Conservation (phyloP, 2,888 invertebrate genomes). For the Diaphora mendica region DNA sequence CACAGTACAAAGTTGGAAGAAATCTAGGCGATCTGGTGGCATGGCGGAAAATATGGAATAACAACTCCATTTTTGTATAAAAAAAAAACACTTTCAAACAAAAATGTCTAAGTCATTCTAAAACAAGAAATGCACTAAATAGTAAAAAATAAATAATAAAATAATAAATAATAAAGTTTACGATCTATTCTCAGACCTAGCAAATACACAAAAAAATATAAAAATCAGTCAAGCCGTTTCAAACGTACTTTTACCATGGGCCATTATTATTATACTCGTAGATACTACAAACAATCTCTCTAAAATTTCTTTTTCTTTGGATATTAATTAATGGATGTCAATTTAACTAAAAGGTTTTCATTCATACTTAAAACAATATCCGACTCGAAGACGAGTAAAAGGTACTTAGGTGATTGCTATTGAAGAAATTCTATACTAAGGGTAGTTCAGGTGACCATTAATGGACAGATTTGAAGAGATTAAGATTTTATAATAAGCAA, state of each 20-base stretch:
- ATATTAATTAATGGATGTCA: background rate
- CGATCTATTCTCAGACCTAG: no score
- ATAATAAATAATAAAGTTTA: no score
- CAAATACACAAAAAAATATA: no score
- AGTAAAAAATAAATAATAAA: no score
- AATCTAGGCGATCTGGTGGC: no score
- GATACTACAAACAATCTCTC: no score
- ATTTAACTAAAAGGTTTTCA: background rate
- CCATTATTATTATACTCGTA: background rate
- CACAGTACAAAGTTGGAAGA: no score
- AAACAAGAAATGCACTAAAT: no score
- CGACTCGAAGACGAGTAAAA: background rate
- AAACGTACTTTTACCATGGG: background rate
- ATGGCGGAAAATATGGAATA: no score
- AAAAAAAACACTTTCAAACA: no score
- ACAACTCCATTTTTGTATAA: no score
- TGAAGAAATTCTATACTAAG: background rate
- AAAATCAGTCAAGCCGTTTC: background rate
- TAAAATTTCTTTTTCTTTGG: background rate
- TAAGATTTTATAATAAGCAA: background rate
- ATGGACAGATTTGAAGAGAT: background rate
- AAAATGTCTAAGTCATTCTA: no score
- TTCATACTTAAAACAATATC: background rate
- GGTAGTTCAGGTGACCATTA: background rate
- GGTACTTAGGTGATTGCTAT: background rate